phyloP scores from a whole-genome alignment of 2,113 vertebrate species.

The Pica pica region DNA sequence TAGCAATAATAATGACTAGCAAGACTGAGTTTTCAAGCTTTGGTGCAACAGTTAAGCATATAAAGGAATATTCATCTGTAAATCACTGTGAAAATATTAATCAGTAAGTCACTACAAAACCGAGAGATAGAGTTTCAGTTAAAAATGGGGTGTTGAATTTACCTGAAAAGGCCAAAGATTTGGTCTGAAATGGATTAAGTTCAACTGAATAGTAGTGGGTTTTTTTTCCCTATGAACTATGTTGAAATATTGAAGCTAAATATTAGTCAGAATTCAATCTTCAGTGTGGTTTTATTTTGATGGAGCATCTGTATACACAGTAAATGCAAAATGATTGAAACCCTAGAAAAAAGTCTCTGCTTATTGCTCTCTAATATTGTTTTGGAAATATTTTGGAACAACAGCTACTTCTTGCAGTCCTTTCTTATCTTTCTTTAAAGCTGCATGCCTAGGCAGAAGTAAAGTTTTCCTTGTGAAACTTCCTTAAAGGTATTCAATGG shows the following conservation, averaged over 20 bases:
- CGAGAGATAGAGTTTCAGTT: not conserved
- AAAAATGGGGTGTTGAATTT: not conserved
- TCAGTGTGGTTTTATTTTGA: not conserved
- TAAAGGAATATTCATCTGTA: not conserved
- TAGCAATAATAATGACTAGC: not conserved
- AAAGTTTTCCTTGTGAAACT: not conserved
- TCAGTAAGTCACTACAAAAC: not conserved
- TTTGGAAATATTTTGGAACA: not conserved
- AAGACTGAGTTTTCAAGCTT: not conserved
- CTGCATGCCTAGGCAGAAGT: not conserved
- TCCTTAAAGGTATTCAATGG: not conserved
- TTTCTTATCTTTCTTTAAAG: not conserved
- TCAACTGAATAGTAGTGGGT: not conserved
- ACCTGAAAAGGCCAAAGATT: not conserved
- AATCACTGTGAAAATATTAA: not conserved
- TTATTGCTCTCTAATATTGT: not conserved
- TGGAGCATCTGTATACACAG: not conserved
- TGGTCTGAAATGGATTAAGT: not conserved
- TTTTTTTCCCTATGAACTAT: not conserved
- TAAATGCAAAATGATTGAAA: not conserved
- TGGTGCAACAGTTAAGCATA: not conserved
- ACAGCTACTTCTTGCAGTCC: not conserved
- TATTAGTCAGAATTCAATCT: not conserved
- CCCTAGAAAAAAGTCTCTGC: not conserved
- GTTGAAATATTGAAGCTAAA: not conserved